Evolutionary conservation across 2,888 invertebrate species (phyloP), one percentile per base, ranked within the genome.

Genomic region (Selenia dentaria): DNA sequence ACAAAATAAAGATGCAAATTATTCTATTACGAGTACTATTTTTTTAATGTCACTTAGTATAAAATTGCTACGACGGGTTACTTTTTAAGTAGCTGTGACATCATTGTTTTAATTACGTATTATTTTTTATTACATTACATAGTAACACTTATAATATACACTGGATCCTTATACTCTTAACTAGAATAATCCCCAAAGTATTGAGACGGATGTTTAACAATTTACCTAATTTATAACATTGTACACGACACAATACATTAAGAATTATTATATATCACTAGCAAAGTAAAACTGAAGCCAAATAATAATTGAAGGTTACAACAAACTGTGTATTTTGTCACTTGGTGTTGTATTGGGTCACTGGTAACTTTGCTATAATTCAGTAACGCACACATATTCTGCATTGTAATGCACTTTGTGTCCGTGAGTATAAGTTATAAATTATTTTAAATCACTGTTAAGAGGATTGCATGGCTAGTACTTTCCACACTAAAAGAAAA

Each of bases 251-350:
- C 61, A 66, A 64, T 60, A 65, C 54, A 67, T 67, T 70, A 64
- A 59, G 70, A 70, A 70, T 70, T 67, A 65, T 67, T 62, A 58
- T 46, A 57, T 38, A 59, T 56, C 44, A 62, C 67, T 74, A 74
- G 65, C 59, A 75, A 76, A 78, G 65, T 80, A 82, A 79, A 83
- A 77, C 76, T 82, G 75, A 80, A 81, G 82, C 78, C 73, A 69
- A 76, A 76, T 64, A 3, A 24, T 6, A 24, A 24, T 59, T 63
- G 14, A n/a, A 44, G 49, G 52, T 41, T 26, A n/a, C n/a, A 42
- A 53, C 42, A 52, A 20, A 13, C 26, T 36, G 14, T 29, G 6
- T 27, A 27, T 11, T 38, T 39, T 26, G 37, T 40, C 41, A 41
- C 41, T 38, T 37, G 38, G 38, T 42, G 40, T 48, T n/a, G 42